Evolutionary conservation across 1,140 invertebrate species (phyloP), one percentile per base, ranked within the genome.

Genomic region (Zaprionus tsacasi): DNA sequence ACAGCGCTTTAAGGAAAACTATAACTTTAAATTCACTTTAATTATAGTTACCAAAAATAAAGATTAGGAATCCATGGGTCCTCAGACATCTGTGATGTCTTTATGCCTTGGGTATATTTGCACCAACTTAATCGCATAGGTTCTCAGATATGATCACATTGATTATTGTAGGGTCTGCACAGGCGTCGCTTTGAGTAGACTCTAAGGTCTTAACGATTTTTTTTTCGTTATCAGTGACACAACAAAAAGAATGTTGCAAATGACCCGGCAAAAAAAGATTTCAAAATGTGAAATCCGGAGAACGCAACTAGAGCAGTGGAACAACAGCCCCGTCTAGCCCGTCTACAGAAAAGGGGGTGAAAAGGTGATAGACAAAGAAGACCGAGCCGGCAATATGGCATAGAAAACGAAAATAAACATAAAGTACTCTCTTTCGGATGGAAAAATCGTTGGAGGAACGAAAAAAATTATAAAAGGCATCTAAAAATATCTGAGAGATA

Each of bases 361-460:
- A 58, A 58, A 58, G 13, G 56, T 21, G 17, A 5, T 15, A 57
- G 50, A 13, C 15, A 25, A 25, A 57, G 30, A 40, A 40, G 64
- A 54, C 54, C 38, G 54, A 71, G 63, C 70, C 76, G 80, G 76
- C 25, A 45, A 74, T 30, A 36, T 40, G n/a, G 27, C 52, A 40
- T 11, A 43, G 15, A 21, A 76, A 54, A 82, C 79, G 70, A 73
- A 86, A 86, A 86, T 82, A 86, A 86, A 79, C 71, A 63, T 61
- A 43, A 82, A 87, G 75, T 79, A 70, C 76, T 76, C 55, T 64
- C 55, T 70, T 55, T 70, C 35, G 35, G 33, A 30, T 66, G 70
- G 45, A 66, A 78, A 81, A 75, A 36, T 70, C 36, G 54, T 59
- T 71, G 52, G 43, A 52, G 78, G 67, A 80, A 58, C 21, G 25